Evolutionary conservation across 2,113 vertebrate species (phyloP).

Genomic region (Cromileptes altivelis): DNA sequence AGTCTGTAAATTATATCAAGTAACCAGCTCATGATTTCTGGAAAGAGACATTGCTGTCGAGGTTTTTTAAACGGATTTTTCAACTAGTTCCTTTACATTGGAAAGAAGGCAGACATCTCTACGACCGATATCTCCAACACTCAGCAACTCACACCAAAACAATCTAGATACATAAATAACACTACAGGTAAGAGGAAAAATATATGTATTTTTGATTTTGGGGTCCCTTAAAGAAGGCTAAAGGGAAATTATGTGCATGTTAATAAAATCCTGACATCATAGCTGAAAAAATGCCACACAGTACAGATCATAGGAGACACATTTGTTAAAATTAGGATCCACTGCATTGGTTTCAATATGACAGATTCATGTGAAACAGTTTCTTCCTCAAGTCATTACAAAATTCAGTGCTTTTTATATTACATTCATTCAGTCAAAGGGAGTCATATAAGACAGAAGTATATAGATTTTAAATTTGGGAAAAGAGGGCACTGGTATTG

Average conservation of each 20-base stretch:
- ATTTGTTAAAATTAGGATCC: constrained; percentile 13
- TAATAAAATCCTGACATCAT: not conserved
- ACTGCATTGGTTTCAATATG: not conserved
- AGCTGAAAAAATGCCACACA: too few relatives aligned
- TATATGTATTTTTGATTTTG: too few relatives aligned
- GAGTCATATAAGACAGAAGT: not conserved
- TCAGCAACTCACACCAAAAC: too few relatives aligned
- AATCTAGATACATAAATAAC: too few relatives aligned
- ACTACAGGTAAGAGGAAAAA: too few relatives aligned
- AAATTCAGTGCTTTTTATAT: not conserved
- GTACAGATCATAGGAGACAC: not conserved
- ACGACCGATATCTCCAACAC: too few relatives aligned
- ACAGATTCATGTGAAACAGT: not conserved
- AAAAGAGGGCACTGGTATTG: not conserved
- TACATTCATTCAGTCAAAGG: not conserved
- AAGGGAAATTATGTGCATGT: not conserved
- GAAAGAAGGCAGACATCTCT: too few relatives aligned
- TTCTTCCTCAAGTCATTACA: not conserved
- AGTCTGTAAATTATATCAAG: too few relatives aligned
- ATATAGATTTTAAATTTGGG: not conserved
- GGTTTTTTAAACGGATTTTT: too few relatives aligned
- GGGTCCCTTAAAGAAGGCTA: not conserved
- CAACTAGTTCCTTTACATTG: too few relatives aligned
- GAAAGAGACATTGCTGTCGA: too few relatives aligned
- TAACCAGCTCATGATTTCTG: too few relatives aligned